These are phyloP conservation scores for Phania funesta DNA, from an alignment of 2,888 invertebrate species.

Conservation along the genomic window DNA sequence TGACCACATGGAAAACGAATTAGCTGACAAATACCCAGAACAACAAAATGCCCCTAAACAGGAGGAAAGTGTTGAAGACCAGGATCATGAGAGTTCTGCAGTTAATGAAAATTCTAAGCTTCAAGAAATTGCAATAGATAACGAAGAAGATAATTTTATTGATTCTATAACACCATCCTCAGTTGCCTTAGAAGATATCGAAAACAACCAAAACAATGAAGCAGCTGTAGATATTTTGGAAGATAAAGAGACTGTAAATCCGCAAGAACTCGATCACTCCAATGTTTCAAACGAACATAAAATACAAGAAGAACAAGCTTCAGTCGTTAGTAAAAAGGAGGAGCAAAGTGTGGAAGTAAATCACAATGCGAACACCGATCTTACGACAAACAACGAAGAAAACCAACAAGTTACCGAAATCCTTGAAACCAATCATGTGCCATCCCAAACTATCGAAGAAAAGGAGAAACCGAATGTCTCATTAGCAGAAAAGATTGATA, in stretches of 20 bases:
- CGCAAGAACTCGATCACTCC: neutral
- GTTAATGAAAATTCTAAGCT: neutral
- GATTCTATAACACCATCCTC: constrained; percentile 9
- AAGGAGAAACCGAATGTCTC: neutral
- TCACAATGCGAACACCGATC: constrained; percentile 38
- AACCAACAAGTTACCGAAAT: constrained; percentile 44
- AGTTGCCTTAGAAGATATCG: neutral
- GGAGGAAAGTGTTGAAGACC: neutral
- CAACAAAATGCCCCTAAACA: neutral
- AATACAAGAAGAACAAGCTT: neutral
- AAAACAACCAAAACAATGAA: neutral
- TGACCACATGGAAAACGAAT: neutral
- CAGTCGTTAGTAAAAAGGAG: constrained; percentile 25
- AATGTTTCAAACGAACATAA: neutral
- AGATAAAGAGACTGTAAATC: neutral
- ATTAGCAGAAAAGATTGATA: neutral
- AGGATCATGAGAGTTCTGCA: neutral
- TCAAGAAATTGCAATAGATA: neutral
- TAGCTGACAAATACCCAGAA: neutral
- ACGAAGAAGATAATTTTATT: neutral
- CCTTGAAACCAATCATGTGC: constrained; percentile 12
- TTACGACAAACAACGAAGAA: constrained; percentile 45
- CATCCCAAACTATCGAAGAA: constrained; percentile 47
- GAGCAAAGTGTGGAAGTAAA: constrained; percentile 42
- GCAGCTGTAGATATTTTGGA: neutral